phyloP scores from a whole-genome alignment of 2,113 vertebrate species.

The Pterocles burchelli region DNA sequence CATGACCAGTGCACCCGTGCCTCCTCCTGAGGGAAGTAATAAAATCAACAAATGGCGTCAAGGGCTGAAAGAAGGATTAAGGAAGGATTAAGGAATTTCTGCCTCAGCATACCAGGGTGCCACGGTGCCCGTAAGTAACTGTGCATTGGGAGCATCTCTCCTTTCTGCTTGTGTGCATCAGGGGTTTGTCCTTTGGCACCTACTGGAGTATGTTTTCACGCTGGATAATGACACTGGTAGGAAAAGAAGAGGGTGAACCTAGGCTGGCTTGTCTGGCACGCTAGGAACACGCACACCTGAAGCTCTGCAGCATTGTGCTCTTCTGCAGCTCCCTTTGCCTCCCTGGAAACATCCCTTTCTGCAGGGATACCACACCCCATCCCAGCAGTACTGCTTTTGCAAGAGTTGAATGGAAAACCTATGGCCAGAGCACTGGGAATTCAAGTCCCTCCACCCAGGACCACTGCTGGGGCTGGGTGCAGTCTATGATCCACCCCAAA shows the following conservation, averaged over 20 bases:
- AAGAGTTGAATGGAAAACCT: background rate
- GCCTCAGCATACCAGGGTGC: background rate
- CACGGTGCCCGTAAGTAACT: background rate
- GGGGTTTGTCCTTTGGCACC: background rate
- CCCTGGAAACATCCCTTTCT: background rate
- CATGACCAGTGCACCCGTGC: background rate
- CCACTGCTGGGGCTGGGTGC: background rate
- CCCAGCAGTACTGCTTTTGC: background rate
- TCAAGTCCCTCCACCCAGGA: background rate
- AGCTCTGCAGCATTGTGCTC: rapidly evolving
- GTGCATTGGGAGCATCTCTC: background rate
- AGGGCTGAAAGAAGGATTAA: background rate
- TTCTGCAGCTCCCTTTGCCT: background rate
- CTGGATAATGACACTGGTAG: background rate
- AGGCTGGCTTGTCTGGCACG: background rate
- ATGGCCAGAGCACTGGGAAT: background rate
- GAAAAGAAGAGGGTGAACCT: background rate
- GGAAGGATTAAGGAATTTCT: background rate
- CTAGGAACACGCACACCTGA: background rate
- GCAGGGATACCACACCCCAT: background rate
- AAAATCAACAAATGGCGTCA: background rate
- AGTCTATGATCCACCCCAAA: background rate
- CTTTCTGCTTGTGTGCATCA: background rate
- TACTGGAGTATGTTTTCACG: background rate
- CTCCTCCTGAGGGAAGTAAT: background rate